Evolutionary conservation across 2,113 vertebrate genomes (phyloP), one percentile per base, ranked within the genome.

Genomic region (Psettodes erumei): DNA sequence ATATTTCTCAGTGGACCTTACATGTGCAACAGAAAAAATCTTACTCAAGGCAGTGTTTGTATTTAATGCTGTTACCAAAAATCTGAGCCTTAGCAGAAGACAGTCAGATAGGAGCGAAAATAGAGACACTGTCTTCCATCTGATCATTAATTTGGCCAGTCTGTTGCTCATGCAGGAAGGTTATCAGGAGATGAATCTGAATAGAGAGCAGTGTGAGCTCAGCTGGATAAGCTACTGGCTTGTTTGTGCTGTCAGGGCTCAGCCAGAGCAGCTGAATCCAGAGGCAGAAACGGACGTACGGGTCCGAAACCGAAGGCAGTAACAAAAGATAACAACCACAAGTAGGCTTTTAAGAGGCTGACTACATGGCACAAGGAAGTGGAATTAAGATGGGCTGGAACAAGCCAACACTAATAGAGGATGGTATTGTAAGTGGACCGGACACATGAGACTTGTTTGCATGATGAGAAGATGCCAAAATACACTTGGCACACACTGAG

Each of bases 271-370:
- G 38, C 18, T 13, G 15, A 27, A 53, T 15, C 27, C 35, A 9
- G 27, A 33, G 16, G 15, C n/a, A 33, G 18, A 45, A 43, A 27
- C 8, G 0, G 21, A 11, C 4, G 9, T 7, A n/a, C 6, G 30
- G 16, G 15, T 62, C 59, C 33, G 28, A 51, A 53, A 42, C 18
- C 12, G 18, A 30, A 30, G 25, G n/a, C 43, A 7, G n/a, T 21
- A 43, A 27, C 13, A 27, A 10, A 75, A 38, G 40, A 35, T 47
- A 37, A 56, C 8, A 63, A 38, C 37, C 35, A 45, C 28, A 37
- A 3, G 61, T 8, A 16, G 30, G 60, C 11, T 64, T 64, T 64
- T 55, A 56, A 63, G 53, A 43, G 40, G 50, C 37, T 28, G 51
- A 48, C 40, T 33, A 18, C 23, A 75, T 32, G 58, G 32, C 33